phyloP scores from a whole-genome alignment of 2,113 vertebrate genomes.

The Mellivora capensis region DNA sequence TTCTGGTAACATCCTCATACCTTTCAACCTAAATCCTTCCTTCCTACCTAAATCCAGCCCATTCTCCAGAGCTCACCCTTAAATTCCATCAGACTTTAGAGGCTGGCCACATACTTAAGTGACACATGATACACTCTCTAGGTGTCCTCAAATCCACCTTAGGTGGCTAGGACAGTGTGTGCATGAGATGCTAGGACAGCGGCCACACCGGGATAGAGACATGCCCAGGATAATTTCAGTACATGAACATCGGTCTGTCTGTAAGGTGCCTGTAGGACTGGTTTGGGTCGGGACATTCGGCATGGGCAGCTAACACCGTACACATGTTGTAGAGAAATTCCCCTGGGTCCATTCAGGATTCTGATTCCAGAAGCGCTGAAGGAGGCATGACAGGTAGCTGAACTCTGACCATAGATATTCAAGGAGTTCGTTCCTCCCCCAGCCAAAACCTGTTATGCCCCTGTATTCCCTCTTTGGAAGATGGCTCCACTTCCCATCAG shows the following conservation, averaged over 20 bases:
- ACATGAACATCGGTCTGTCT: accelerated
- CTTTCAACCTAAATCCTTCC: background rate
- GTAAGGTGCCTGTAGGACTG: background rate
- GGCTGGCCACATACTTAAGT: background rate
- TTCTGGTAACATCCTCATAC: background rate
- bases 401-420: background rate
- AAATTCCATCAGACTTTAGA: background rate
- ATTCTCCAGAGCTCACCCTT: too few species aligned
- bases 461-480: background rate
- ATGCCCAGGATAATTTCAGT: background rate
- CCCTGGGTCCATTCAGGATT: background rate
- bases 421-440: background rate
- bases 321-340: background rate
- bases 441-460: background rate
- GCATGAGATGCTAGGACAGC: background rate
- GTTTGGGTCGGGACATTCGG: background rate
- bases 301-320: background rate
- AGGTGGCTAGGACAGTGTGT: too few species aligned
- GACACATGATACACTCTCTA: background rate
- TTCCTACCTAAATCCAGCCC: background rate
- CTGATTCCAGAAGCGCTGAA: background rate
- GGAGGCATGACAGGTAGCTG: background rate
- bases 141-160: background rate
- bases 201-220: background rate
- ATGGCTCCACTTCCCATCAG: background rate